Conservation (phyloP, 2,113 vertebrate species). For the Sebastes schlegelii region DNA sequence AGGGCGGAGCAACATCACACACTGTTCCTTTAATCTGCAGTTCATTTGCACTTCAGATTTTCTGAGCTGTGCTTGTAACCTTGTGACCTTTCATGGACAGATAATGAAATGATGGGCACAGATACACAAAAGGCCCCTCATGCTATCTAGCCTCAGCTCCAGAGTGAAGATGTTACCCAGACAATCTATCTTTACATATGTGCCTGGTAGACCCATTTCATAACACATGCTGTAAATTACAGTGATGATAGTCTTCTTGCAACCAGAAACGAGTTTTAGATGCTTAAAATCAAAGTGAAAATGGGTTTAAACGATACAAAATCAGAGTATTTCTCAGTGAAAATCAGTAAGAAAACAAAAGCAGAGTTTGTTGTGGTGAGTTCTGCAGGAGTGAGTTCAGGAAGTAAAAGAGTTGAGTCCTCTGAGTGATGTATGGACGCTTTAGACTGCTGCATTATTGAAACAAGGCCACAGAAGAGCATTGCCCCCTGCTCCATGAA, state of each 20-base stretch:
- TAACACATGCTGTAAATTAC: neutral
- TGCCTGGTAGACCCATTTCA: no score
- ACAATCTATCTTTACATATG: no score
- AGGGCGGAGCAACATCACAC: no score
- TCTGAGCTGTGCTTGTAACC: neutral
- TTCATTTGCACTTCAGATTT: neutral
- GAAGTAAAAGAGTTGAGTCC: neutral
- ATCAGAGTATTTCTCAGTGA: neutral
- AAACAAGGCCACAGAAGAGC: slow-evolving; percentile 31
- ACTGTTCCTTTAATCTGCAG: no score
- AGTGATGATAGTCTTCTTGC: neutral
- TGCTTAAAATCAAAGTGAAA: neutral
- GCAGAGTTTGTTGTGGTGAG: neutral
- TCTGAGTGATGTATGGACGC: slow-evolving; percentile 58
- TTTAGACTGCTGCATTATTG: slow-evolving; percentile 54
- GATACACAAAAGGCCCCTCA: neutral
- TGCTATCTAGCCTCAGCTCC: neutral
- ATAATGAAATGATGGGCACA: neutral
- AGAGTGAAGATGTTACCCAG: no score
- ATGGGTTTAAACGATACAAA: neutral
- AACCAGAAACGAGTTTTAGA: neutral
- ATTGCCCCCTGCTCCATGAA: neutral
- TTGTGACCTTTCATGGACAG: neutral
- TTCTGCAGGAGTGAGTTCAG: neutral
- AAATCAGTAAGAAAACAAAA: neutral